These are phyloP conservation scores for Eupeodes latifasciatus DNA, from an alignment of 2,888 invertebrate species.

Conservation along the genomic window DNA sequence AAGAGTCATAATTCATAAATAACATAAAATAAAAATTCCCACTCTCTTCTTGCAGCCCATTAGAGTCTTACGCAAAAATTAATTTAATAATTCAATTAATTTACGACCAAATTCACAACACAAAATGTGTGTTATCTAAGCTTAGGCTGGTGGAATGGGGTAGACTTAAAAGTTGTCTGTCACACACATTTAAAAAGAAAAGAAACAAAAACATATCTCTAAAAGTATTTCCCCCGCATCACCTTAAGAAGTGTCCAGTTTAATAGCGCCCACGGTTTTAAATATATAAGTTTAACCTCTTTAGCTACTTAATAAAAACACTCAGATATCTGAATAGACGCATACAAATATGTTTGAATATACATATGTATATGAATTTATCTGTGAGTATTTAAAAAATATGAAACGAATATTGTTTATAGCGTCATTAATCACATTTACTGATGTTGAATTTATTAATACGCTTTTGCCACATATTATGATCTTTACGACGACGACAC, in stretches of 20 bases:
- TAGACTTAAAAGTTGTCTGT: slow-evolving; percentile 13
- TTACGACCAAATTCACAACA: slow-evolving; percentile 34
- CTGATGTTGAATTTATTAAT: slow-evolving; percentile 34
- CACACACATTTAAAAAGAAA: slow-evolving; percentile 6
- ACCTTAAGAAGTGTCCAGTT: slow-evolving; percentile 11
- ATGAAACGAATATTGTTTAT: slow-evolving; percentile 17
- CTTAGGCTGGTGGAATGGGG: not conserved
- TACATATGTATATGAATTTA: too few relatives aligned
- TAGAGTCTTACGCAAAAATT: slow-evolving; percentile 39
- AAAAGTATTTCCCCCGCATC: slow-evolving; percentile 1
- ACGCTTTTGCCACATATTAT: slow-evolving; percentile 14
- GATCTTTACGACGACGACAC: too few relatives aligned
- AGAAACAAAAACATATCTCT: not conserved
- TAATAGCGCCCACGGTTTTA: slow-evolving; percentile 26
- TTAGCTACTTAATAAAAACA: slow-evolving; percentile 35
- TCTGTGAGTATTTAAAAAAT: too few relatives aligned
- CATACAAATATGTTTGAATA: not conserved
- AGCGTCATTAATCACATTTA: slow-evolving; percentile 19
- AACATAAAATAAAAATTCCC: not conserved
- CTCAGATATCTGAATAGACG: too few relatives aligned
- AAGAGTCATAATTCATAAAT: not conserved
- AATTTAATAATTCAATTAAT: slow-evolving; percentile 49
- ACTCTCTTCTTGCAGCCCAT: slow-evolving; percentile 11
- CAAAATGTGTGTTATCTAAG: slow-evolving; percentile 36
- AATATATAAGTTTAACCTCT: not conserved